Evolutionary conservation across 2,113 vertebrate species (phyloP), one percentile per base, ranked within the genome.

Genomic region (Pollachius pollachius): DNA sequence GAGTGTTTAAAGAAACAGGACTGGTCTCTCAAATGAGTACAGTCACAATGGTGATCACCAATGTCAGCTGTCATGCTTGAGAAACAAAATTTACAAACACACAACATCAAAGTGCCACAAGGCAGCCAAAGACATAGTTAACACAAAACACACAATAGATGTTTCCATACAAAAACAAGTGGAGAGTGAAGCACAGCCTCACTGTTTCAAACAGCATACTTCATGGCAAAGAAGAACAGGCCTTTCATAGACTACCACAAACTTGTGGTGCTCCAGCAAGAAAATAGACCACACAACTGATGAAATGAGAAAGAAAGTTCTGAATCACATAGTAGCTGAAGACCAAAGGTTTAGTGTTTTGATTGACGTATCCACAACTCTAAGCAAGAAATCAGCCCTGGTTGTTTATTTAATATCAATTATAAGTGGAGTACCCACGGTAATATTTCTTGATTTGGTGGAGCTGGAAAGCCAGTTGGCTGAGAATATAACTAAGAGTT

Each of bases 261-360:
- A 0, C 37, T 59, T 25, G 52, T 68, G 52, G 19, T 68, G 23
- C 52, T 68, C 52, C 66, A 68, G 23, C 66, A 68, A 30, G 12
- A 57, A 68, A 68, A 68, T 68, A 23, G 54, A 68, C 30, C 66
- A 68, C 52, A 68, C 54, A 58, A 54, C 66, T 58, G 58, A 68
- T 11, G 21, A 68, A 11, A 59, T 68, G 66, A 68, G 66, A 67
- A n/a, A 67, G 21, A 68, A 58, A 68, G 30, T 68, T 58, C n/a
- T 58, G 52, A 15, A 68, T 3, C 54, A 68, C 54, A 68, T 68
- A 54, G 41, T 52, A 52, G 56, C 41, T 21, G 21, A 54, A 25
- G 52, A 67, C 18, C 41, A 67, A 27, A 64, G 17, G 17, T 67
- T 52, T 54, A 67, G 41, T 54, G 48, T 67, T 54, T 16, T 52